A percentile compares a stretch with the other conserved stretches of the same genome.
Evolutionary conservation across 2,888 invertebrate species (phyloP).

Genomic region (Psylliodes chrysocephalus): DNA sequence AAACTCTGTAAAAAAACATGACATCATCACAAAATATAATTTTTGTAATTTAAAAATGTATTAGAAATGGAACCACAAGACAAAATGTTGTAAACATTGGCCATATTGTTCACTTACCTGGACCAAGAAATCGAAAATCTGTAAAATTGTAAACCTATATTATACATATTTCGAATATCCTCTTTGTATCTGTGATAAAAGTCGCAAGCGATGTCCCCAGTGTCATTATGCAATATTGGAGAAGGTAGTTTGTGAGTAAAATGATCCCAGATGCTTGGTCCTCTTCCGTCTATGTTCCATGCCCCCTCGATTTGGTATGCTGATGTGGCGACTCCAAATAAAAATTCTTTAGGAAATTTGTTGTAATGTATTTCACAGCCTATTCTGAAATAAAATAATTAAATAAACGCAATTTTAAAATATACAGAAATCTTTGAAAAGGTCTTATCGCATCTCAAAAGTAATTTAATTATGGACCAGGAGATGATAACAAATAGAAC

Average conservation of each 20-base stretch:
- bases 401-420: no score
- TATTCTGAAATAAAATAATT: no score
- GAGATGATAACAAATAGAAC: no score
- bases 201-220: constrained; percentile 73
- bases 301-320: constrained; percentile 61
- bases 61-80: no score
- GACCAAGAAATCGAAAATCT: constrained; percentile 58
- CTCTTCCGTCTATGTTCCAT: constrained; percentile 66
- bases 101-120: no score
- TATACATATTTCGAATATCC: constrained; percentile 69
- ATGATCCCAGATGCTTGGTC: constrained; percentile 58
- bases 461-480: no score
- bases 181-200: constrained; percentile 73
- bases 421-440: no score
- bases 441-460: no score
- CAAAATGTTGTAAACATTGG: no score
- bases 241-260: constrained; percentile 22
- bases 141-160: constrained; percentile 69
- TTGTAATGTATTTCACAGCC: no score
- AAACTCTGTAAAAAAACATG: constrained; percentile 49
- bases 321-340: constrained; percentile 58
- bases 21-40: no score
- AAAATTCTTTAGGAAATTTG: constrained; percentile 54
- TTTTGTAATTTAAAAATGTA: no score
- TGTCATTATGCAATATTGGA: constrained; percentile 53